Conservation (phyloP, 1,140 invertebrate species). For the Eufriesea mexicana region DNA sequence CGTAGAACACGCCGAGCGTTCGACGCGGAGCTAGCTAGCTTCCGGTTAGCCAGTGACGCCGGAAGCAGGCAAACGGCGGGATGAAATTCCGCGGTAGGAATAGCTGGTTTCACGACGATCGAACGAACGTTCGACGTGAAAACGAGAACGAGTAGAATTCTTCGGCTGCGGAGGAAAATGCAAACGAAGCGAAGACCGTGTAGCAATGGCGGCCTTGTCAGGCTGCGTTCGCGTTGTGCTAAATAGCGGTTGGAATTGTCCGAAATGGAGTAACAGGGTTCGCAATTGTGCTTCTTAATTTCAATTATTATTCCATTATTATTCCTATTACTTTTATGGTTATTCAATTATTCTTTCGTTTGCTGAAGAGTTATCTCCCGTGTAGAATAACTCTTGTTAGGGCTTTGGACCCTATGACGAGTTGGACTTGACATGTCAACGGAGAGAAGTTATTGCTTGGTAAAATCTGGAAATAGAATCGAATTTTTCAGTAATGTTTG, state of each 20-base stretch:
- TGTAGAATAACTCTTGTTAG: too few relatives aligned
- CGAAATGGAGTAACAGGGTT: too few relatives aligned
- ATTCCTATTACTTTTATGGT: too few relatives aligned
- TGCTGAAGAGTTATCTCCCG: too few relatives aligned
- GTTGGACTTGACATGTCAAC: too few relatives aligned
- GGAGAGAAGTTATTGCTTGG: too few relatives aligned
- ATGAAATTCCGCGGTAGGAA: conserved; percentile 18
- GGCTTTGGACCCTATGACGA: too few relatives aligned
- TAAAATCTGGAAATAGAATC: too few relatives aligned
- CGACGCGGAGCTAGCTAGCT: background rate
- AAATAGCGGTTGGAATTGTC: background rate
- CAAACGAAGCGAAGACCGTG: background rate
- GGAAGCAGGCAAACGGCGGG: too few relatives aligned
- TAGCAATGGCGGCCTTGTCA: conserved; percentile 2
- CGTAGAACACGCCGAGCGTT: background rate
- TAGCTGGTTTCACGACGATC: conserved; percentile 17
- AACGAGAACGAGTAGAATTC: conserved; percentile 17
- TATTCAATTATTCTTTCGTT: too few relatives aligned
- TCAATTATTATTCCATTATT: background rate
- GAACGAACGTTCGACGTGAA: conserved; percentile 7
- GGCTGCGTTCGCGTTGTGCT: background rate
- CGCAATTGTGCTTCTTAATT: too few relatives aligned
- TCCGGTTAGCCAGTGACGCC: background rate
- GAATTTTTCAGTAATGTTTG: too few relatives aligned
- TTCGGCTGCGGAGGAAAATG: background rate